Evolutionary conservation across 1,140 invertebrate genomes (phyloP).

Genomic region (Calliphora vicina): DNA sequence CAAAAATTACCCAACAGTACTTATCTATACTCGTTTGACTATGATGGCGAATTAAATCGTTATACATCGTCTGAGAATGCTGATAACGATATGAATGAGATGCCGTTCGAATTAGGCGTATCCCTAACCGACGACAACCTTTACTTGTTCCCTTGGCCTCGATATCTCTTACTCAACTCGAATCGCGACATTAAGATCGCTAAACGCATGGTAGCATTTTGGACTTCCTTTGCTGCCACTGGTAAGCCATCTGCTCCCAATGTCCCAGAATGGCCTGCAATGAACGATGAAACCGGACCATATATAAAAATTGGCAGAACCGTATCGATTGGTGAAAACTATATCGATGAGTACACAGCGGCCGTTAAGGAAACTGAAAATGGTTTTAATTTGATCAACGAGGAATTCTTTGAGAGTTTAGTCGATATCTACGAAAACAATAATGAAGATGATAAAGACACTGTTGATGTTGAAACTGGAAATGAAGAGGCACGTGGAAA

Average conservation of each 20-base stretch:
- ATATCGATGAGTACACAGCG: constrained; percentile 54
- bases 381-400: constrained; percentile 55
- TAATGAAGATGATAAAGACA: constrained; percentile 31
- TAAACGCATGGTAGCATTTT: constrained; percentile 53
- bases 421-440: constrained; percentile 40
- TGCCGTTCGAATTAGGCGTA: constrained; percentile 59
- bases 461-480: constrained; percentile 17
- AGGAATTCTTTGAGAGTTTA: constrained; percentile 56
- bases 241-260: constrained; percentile 49
- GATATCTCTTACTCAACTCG: constrained; percentile 46
- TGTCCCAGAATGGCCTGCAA: constrained; percentile 51
- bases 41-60: constrained; percentile 56
- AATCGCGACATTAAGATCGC: constrained; percentile 57
- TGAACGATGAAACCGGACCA: constrained; percentile 56
- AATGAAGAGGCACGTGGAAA: constrained; percentile 41
- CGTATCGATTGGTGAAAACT: constrained; percentile 53
- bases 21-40: constrained; percentile 57
- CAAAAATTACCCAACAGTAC: constrained; percentile 57
- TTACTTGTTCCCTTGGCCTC: constrained; percentile 63
- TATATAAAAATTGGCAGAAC: constrained; percentile 55
- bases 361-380: constrained; percentile 48
- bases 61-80: constrained; percentile 42
- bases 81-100: constrained; percentile 42
- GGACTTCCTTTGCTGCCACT: constrained; percentile 56
- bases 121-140: constrained; percentile 60